Percentiles rank a stretch among this genome's conserved stretches.
Conservation (phyloP, 2,888 invertebrate genomes). For the Belgica antarctica region DNA sequence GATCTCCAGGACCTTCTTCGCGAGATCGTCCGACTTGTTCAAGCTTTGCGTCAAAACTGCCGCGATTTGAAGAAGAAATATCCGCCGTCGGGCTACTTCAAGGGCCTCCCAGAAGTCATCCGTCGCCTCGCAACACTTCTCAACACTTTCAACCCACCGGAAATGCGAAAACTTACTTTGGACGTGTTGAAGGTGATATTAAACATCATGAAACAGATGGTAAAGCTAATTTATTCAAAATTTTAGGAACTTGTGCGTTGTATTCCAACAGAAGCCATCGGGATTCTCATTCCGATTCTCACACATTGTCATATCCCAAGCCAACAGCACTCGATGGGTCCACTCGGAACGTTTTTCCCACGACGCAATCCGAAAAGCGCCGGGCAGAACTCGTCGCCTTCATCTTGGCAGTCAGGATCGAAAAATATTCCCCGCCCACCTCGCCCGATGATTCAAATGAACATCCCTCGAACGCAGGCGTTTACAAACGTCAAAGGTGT, state of each 20-base stretch:
- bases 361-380: slow-evolving; percentile 60
- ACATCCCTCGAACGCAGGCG: slow-evolving; percentile 72
- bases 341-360: slow-evolving; percentile 75
- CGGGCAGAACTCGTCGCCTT: neutral
- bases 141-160: slow-evolving; percentile 84
- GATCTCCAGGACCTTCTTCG: slow-evolving; percentile 82
- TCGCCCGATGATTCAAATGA: slow-evolving; percentile 81
- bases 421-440: slow-evolving; percentile 70
- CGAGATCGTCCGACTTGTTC: slow-evolving; percentile 70
- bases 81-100: slow-evolving; percentile 46
- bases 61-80: slow-evolving; percentile 53
- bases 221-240: slow-evolving; percentile 61
- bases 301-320: slow-evolving; percentile 84
- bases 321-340: slow-evolving; percentile 64
- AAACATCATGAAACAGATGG: slow-evolving; percentile 50
- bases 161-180: slow-evolving; percentile 75
- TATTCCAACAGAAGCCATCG: slow-evolving; percentile 75
- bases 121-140: slow-evolving; percentile 81
- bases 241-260: slow-evolving; percentile 69
- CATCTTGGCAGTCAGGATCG: slow-evolving; percentile 55
- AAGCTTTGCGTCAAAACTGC: slow-evolving; percentile 62
- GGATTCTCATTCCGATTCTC: slow-evolving; percentile 78
- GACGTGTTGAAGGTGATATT: slow-evolving; percentile 57
- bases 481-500: slow-evolving; percentile 58
- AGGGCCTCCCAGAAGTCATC: slow-evolving; percentile 85